Evolutionary conservation across 2,888 invertebrate genomes (phyloP), one percentile per base, ranked within the genome.

Genomic region (Rhyacophila evoluta): DNA sequence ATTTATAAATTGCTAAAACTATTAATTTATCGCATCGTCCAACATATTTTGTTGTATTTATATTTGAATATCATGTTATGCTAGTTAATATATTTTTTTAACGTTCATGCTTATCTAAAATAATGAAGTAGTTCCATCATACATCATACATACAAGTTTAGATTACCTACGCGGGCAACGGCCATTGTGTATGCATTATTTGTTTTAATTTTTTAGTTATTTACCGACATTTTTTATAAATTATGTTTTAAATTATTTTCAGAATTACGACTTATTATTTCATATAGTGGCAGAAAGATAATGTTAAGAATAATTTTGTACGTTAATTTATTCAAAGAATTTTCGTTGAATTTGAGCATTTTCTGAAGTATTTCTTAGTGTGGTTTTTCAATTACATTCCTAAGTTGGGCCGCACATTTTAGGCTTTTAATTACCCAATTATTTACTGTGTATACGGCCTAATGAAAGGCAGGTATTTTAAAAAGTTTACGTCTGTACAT

Each of bases 341-440:
- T 55, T 55, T 55, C 55, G 55, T 55, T 55, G 55, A 55, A 55
- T 55, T 55, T 55, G 55, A 55, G 55, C 19, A 55, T 55, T 55
- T 55, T 28, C 72, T 39, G 39, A 79, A 79, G 25, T 79, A 79
- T 79, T 79, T 79, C 79, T 79, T 75, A 67, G 72, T 75, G 72
- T 68, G 75, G 77, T 80, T 80, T 77, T 81, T 78, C 79, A 79
- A 78, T 81, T 74, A 79, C 78, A 81, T 81, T 81, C 79, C 71
- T 68, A 28, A 36, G 74, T 69, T 70, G 67, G 71, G 28, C 74
- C 71, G 77, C 67, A 75, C 77, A 72, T 81, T 81, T 81, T 77
- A 55, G 79, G 79, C 79, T 79, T 79, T 81, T 79, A 81, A 81
- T 81, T 79, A 76, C 78, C 79, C 81, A 79, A 81, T 81, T 79